phyloP scores from a whole-genome alignment of 2,888 invertebrate species.

The Melitaea athalia region DNA sequence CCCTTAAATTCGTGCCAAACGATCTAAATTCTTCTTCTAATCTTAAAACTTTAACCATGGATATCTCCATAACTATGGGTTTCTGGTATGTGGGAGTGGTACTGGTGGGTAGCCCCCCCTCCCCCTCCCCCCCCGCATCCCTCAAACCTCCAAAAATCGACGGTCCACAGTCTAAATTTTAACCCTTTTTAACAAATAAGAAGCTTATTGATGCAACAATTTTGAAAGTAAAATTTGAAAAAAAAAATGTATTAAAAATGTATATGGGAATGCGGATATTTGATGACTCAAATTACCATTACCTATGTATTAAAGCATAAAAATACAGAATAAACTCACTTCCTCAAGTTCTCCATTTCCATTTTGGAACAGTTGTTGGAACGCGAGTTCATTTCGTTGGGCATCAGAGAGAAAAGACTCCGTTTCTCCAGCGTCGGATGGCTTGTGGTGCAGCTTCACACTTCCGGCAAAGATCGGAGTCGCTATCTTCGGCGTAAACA shows the following conservation, averaged over 20 bases:
- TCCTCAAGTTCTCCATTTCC: slow-evolving; percentile 66
- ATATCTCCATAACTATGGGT: too few species aligned
- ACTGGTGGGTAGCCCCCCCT: too few species aligned
- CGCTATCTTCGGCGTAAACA: slow-evolving; percentile 74
- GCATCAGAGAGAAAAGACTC: slow-evolving; percentile 66
- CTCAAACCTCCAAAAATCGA: too few species aligned
- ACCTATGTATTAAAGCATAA: too few species aligned
- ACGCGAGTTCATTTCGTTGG: slow-evolving; percentile 73
- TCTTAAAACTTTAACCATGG: too few species aligned
- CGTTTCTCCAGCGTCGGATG: slow-evolving; percentile 48
- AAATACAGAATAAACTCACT: slow-evolving; percentile 50
- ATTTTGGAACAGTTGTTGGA: slow-evolving; percentile 71
- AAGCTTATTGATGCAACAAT: too few species aligned
- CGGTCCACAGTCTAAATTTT: too few species aligned
- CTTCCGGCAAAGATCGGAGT: slow-evolving; percentile 72
- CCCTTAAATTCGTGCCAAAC: too few species aligned
- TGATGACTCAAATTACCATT: background rate
- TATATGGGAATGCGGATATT: background rate
- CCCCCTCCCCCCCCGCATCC: too few species aligned
- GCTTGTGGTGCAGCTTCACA: slow-evolving; percentile 68
- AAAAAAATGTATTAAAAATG: background rate
- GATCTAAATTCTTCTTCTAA: too few species aligned
- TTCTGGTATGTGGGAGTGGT: too few species aligned
- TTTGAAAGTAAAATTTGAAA: background rate
- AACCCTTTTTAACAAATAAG: too few species aligned